These are phyloP conservation scores for Brachyptera putata DNA, from an alignment of 2,888 invertebrate species.

Conservation along the genomic window DNA sequence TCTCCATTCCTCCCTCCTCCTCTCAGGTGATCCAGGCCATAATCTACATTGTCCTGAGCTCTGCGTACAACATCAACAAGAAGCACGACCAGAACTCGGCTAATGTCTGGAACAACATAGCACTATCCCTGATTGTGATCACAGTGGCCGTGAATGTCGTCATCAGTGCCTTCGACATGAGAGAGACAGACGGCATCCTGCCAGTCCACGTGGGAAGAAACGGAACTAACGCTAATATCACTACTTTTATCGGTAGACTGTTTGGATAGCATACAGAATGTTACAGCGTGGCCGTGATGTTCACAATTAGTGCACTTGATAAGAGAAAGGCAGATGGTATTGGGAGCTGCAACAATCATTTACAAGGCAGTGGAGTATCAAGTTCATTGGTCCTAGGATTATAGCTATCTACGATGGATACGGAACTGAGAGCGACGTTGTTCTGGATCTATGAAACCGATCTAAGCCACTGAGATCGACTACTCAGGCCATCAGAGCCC, in stretches of 20 bases:
- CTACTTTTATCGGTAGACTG: background rate
- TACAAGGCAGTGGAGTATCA: too few relatives aligned
- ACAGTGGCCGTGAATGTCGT: conserved; percentile 58
- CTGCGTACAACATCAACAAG: conserved; percentile 58
- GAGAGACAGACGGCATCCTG: conserved; percentile 12
- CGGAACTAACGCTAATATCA: background rate
- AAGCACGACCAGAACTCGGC: conserved; percentile 55
- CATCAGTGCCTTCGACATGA: conserved; percentile 57
- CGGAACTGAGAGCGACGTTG: too few relatives aligned
- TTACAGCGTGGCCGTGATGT: too few relatives aligned
- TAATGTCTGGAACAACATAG: conserved; percentile 56
- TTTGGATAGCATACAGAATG: too few relatives aligned
- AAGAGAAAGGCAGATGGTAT: too few relatives aligned
- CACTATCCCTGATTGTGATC: conserved; percentile 55
- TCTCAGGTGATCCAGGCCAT: conserved; percentile 57
- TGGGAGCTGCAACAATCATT: too few relatives aligned
- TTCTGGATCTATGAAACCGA: too few relatives aligned
- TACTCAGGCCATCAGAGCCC: too few relatives aligned
- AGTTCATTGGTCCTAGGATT: too few relatives aligned
- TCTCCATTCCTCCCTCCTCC: background rate
- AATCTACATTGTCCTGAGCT: conserved; percentile 56
- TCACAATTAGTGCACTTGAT: too few relatives aligned
- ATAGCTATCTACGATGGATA: too few relatives aligned
- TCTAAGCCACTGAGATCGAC: too few relatives aligned
- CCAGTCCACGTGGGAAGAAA: background rate